Percentiles rank a stretch among this genome's conserved stretches.
These are phyloP conservation scores for Andrena praecox DNA, from an alignment of 2,888 invertebrate genomes.

Conservation along the genomic window DNA sequence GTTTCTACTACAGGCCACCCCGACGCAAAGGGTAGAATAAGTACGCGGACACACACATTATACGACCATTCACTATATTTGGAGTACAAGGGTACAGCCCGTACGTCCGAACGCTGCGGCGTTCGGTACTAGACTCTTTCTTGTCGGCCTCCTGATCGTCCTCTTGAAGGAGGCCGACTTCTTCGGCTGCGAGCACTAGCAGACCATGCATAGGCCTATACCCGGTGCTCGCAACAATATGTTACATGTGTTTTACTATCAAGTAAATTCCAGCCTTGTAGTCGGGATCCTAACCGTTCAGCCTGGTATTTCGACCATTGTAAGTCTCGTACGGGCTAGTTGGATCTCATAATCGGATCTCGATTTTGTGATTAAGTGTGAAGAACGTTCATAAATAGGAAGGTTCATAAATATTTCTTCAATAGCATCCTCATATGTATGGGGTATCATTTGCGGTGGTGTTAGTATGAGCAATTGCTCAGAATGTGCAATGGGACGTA, in stretches of 20 bases:
- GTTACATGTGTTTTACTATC: background rate
- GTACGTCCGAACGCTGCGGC: too few species aligned
- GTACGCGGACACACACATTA: too few species aligned
- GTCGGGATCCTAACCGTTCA: background rate
- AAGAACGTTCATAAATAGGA: background rate
- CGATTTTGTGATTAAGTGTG: background rate
- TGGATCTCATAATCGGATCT: background rate
- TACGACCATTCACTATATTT: too few species aligned
- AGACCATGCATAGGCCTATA: too few species aligned
- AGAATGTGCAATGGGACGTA: background rate
- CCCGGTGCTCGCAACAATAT: too few species aligned
- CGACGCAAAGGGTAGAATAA: too few species aligned
- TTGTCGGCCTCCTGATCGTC: too few species aligned
- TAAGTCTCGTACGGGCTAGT: conserved; percentile 6
- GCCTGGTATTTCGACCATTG: background rate
- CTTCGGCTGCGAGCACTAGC: too few species aligned
- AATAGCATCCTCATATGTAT: background rate
- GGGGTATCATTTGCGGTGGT: background rate
- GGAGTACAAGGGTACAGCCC: too few species aligned
- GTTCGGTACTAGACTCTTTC: too few species aligned
- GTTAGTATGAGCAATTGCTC: background rate
- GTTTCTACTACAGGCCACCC: too few species aligned
- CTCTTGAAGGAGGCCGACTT: too few species aligned
- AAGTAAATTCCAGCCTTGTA: conserved; percentile 6
- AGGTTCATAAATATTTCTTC: background rate